phyloP scores from a whole-genome alignment of 1,140 invertebrate species.

The Paraescarpia echinospica region DNA sequence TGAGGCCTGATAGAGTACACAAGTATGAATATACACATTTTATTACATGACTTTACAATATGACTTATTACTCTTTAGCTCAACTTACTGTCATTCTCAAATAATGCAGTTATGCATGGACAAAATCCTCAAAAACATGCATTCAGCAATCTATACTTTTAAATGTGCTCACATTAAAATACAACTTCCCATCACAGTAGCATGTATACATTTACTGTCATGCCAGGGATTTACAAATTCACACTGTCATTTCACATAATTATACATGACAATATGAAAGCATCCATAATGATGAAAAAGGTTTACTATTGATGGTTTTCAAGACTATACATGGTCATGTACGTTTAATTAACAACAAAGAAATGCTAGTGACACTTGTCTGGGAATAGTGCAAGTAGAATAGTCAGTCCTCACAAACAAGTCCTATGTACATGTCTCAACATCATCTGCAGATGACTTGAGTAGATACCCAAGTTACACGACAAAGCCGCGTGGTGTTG shows the following conservation, averaged over 20 bases:
- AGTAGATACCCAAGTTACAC: background rate
- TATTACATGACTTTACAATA: background rate
- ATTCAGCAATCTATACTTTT: background rate
- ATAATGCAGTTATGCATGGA: background rate
- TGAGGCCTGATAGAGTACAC: too few relatives aligned
- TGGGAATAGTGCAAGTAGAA: background rate
- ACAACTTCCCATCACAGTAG: background rate
- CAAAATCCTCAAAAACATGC: background rate
- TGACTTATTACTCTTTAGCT: background rate
- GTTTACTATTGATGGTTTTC: background rate
- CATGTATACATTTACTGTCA: background rate
- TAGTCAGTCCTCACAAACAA: background rate
- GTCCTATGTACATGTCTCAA: background rate
- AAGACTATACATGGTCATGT: background rate
- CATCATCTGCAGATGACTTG: background rate
- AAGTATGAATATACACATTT: background rate
- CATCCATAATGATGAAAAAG: background rate
- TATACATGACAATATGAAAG: background rate
- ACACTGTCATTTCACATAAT: background rate
- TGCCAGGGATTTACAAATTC: background rate
- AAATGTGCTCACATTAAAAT: background rate
- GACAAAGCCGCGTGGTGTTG: constrained; percentile 13
- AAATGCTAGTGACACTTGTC: background rate
- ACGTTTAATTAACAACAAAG: background rate
- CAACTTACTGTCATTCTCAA: background rate